A percentile compares a stretch with the other conserved stretches of the same genome.
Evolutionary conservation across 1,140 invertebrate species (phyloP).

Genomic region (Neodiprion pinetum): DNA sequence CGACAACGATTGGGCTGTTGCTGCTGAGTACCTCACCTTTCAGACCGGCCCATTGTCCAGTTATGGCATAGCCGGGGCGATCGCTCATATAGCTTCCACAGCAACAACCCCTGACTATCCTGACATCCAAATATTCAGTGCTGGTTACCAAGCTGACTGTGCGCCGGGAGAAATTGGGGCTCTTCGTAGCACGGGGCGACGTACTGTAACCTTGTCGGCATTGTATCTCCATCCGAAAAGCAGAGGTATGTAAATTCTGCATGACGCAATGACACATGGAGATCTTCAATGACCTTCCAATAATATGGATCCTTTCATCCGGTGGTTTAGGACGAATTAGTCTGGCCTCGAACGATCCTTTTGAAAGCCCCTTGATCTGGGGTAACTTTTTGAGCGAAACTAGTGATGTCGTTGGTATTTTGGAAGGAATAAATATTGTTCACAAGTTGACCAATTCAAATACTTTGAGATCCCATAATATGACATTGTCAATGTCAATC

Average conservation of each 20-base stretch:
- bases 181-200: background rate
- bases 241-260: constrained; percentile 65
- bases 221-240: constrained; percentile 77
- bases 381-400: constrained; percentile 64
- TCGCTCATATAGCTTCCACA: constrained; percentile 66
- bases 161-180: constrained; percentile 43
- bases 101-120: constrained; percentile 60
- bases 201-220: constrained; percentile 63
- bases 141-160: constrained; percentile 55
- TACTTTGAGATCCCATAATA: constrained; percentile 37
- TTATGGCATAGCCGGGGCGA: constrained; percentile 71
- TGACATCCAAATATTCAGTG: constrained; percentile 60
- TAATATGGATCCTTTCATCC: no score
- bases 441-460: constrained; percentile 42
- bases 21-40: constrained; percentile 53
- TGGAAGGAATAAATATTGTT: constrained; percentile 52
- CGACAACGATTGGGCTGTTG: constrained; percentile 22
- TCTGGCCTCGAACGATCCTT: constrained; percentile 60
- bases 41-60: constrained; percentile 78
- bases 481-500: constrained; percentile 30
- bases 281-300: no score
- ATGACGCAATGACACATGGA: no score
- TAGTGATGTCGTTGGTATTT: constrained; percentile 53
- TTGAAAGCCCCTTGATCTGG: constrained; percentile 65
- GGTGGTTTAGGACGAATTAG: constrained; percentile 60